phyloP scores from a whole-genome alignment of 2,797 vertebrate genomes.

The Chaunax sp. region DNA sequence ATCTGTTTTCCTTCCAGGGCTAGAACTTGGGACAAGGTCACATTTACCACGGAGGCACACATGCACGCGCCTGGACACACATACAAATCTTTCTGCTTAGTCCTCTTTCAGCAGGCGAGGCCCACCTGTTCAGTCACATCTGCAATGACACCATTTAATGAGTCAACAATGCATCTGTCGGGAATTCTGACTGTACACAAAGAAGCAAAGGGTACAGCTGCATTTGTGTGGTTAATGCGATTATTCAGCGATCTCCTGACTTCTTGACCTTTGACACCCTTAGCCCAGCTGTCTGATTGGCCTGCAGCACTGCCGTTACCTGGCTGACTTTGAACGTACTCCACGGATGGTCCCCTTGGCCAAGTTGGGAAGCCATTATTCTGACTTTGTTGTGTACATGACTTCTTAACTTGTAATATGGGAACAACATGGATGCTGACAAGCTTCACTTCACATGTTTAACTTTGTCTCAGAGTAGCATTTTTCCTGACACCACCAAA shows the following conservation, averaged over 20 bases:
- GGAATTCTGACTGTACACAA: conserved; percentile 16
- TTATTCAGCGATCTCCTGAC: background rate
- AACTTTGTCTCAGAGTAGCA: too few species aligned
- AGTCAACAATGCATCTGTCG: conserved; percentile 31
- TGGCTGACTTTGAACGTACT: background rate
- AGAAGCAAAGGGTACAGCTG: background rate
- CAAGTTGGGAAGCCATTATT: too few species aligned
- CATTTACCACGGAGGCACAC: conserved; percentile 28
- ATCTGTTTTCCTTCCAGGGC: conserved; percentile 57
- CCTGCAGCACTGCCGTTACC: conserved; percentile 3
- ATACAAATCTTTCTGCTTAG: conserved; percentile 43
- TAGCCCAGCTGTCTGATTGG: background rate
- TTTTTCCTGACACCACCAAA: too few species aligned
- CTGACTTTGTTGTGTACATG: too few species aligned
- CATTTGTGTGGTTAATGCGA: too few species aligned
- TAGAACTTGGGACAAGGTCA: conserved; percentile 58
- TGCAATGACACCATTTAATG: conserved; percentile 36
- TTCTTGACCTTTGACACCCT: conserved; percentile 13
- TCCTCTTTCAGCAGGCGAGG: conserved; percentile 40
- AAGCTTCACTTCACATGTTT: too few species aligned
- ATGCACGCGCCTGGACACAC: conserved; percentile 14
- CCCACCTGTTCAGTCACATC: conserved; percentile 63
- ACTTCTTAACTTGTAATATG: too few species aligned
- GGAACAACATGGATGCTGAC: too few species aligned
- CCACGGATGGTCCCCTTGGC: too few species aligned